Percentiles rank a stretch among this genome's conserved stretches.
phyloP scores from a whole-genome alignment of 2,797 vertebrate species.

The Anguilla megastoma region DNA sequence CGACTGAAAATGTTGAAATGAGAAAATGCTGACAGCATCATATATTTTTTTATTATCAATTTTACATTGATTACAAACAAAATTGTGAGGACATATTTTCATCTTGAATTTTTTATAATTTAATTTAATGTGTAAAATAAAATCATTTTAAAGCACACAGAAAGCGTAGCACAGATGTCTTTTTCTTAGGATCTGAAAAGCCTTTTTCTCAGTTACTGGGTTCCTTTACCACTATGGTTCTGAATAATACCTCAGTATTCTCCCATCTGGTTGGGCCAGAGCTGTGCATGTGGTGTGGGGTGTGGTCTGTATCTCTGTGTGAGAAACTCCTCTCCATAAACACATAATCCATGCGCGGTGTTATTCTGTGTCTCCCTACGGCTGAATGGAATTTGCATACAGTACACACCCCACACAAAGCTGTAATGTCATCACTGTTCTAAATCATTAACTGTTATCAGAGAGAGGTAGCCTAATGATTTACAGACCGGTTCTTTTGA shows the following conservation, averaged over 20 bases:
- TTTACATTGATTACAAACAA: neutral
- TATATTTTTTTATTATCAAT: neutral
- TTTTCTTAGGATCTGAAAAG: neutral
- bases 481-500: neutral
- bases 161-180: neutral
- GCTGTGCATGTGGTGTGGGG: no score
- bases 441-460: neutral
- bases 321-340: neutral
- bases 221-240: no score
- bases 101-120: neutral
- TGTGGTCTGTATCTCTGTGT: neutral
- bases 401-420: neutral
- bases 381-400: neutral
- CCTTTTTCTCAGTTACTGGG: neutral
- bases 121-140: neutral
- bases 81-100: neutral
- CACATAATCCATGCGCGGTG: neutral
- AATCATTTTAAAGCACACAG: neutral
- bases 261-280: neutral
- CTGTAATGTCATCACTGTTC: neutral
- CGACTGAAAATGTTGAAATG: neutral
- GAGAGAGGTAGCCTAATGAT: neutral
- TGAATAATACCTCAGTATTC: no score
- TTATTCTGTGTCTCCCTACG: neutral
- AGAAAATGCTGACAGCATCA: neutral